Conservation (phyloP, 1,140 invertebrate genomes). For the Plutomurus gul region DNA sequence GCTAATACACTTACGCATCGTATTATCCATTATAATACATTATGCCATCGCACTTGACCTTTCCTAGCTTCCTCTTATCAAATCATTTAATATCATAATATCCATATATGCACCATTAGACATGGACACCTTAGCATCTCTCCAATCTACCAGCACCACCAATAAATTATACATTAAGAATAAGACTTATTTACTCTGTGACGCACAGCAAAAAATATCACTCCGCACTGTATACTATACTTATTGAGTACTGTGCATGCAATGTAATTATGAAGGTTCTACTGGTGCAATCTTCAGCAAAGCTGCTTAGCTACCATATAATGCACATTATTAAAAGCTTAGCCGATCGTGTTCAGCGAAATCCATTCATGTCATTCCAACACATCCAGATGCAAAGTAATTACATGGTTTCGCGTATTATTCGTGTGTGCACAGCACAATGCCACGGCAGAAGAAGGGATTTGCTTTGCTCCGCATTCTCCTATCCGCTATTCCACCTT, state of each 20-base stretch:
- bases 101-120: background rate
- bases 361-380: background rate
- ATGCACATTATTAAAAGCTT: too few species aligned
- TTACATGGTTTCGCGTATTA: background rate
- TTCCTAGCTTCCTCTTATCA: constrained; percentile 20
- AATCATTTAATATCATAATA: constrained; percentile 19
- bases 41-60: background rate
- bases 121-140: background rate
- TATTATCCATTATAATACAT: background rate
- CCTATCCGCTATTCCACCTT: background rate
- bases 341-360: too few species aligned
- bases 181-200: background rate
- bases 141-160: background rate
- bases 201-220: too few species aligned
- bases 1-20: too few species aligned
- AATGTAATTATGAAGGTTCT: too few species aligned
- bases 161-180: background rate
- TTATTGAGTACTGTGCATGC: background rate
- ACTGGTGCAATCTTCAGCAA: too few species aligned
- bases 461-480: background rate
- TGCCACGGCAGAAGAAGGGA: too few species aligned
- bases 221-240: too few species aligned
- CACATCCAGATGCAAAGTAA: background rate
- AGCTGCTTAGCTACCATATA: too few species aligned
- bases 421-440: background rate